A percentile compares a stretch with the other conserved stretches of the same genome.
These are phyloP conservation scores for Bufo gargarizans DNA, from an alignment of 2,113 vertebrate genomes.

Conservation along the genomic window DNA sequence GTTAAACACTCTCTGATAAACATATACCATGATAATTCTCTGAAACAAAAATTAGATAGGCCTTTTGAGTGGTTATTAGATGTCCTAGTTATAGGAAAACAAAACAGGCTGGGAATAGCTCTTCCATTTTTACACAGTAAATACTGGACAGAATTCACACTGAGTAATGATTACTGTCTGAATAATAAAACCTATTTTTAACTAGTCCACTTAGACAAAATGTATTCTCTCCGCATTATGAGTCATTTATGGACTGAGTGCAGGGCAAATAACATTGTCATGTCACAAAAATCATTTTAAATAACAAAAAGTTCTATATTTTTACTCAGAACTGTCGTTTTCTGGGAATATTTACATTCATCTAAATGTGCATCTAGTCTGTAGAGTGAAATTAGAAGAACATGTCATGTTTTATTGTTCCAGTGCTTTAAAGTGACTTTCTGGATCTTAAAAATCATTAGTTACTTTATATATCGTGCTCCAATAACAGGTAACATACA, in stretches of 20 bases:
- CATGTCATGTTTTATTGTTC: not conserved
- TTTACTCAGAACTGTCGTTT: not conserved
- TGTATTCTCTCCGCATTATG: not conserved
- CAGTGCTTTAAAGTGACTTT: too few species aligned
- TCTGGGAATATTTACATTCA: not conserved
- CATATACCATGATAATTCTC: conserved; percentile 45
- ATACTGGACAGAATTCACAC: conserved; percentile 21
- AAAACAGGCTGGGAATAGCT: conserved; percentile 32
- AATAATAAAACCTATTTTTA: conserved; percentile 22
- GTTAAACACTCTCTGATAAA: conserved; percentile 41
- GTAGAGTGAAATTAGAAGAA: too few species aligned
- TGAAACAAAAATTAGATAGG: conserved; percentile 38
- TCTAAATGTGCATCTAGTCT: not conserved
- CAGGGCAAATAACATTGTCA: not conserved
- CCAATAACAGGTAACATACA: too few species aligned
- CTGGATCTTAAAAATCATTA: too few species aligned
- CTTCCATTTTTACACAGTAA: conserved; percentile 25
- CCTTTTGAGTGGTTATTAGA: conserved; percentile 40
- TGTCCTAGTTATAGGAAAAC: conserved; percentile 31
- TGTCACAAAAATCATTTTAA: not conserved
- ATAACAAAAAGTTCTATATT: not conserved
- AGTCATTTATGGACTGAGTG: not conserved
- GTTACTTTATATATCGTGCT: too few species aligned
- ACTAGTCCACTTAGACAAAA: not conserved
- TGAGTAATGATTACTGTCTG: conserved; percentile 13